These are phyloP conservation scores for Oryzias javanicus DNA, from an alignment of 2,113 vertebrate genomes.

Conservation along the genomic window DNA sequence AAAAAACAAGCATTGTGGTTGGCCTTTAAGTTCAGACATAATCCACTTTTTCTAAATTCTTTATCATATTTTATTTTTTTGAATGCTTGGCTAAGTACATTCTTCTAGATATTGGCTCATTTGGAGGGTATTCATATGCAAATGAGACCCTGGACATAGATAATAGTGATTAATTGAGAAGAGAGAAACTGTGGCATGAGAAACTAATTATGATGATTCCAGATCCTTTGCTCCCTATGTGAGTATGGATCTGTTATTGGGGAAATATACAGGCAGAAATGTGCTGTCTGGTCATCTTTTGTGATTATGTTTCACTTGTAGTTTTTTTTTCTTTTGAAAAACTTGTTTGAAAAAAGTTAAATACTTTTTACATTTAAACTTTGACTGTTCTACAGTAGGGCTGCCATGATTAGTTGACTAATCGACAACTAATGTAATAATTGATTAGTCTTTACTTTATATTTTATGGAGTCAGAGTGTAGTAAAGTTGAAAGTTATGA, in stretches of 20 bases:
- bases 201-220: slow-evolving; percentile 72
- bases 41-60: slow-evolving; percentile 39
- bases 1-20: slow-evolving; percentile 48
- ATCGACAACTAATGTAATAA: too few relatives aligned
- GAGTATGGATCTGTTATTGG: slow-evolving; percentile 50
- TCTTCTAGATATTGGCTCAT: slow-evolving; percentile 55
- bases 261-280: slow-evolving; percentile 5
- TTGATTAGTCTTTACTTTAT: too few relatives aligned
- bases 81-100: slow-evolving; percentile 51
- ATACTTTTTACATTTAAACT: too few relatives aligned
- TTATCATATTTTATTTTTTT: slow-evolving; percentile 52
- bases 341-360: too few relatives aligned
- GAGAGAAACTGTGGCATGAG: slow-evolving; percentile 70
- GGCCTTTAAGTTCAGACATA: slow-evolving; percentile 50
- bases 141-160: slow-evolving; percentile 75
- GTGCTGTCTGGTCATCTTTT: background rate
- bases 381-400: too few relatives aligned
- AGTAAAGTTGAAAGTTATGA: too few relatives aligned
- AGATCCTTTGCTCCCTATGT: slow-evolving; percentile 62
- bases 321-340: too few relatives aligned
- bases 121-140: slow-evolving; percentile 75
- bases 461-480: too few relatives aligned
- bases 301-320: slow-evolving; percentile 5
- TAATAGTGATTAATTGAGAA: slow-evolving; percentile 77
- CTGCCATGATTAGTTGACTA: too few relatives aligned